These are phyloP conservation scores for Callocephalon fimbriatum DNA, from an alignment of 2,113 vertebrate genomes.

Conservation along the genomic window DNA sequence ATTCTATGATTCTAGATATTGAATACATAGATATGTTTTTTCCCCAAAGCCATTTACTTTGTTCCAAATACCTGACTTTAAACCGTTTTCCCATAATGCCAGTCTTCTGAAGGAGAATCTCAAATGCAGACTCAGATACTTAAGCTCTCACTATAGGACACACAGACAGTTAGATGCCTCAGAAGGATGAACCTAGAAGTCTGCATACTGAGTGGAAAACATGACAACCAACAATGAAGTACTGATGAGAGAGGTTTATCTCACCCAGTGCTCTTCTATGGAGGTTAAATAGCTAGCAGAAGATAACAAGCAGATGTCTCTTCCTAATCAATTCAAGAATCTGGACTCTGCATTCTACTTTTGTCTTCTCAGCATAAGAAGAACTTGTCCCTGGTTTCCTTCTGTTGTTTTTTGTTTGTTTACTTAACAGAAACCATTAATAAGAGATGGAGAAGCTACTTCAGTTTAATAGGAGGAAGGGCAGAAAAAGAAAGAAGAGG, in stretches of 20 bases:
- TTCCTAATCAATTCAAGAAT: neutral
- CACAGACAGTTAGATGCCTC: neutral
- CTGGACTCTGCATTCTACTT: neutral
- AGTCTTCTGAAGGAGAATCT: neutral
- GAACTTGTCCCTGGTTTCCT: neutral
- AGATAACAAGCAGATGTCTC: neutral
- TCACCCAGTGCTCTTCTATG: neutral
- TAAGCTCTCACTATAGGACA: neutral
- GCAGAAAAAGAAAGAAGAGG: neutral
- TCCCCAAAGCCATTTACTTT: neutral
- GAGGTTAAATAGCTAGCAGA: neutral
- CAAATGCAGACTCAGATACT: neutral
- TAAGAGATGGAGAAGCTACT: neutral
- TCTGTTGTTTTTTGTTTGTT: neutral
- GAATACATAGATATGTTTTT: neutral
- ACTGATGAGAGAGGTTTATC: neutral
- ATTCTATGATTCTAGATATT: neutral
- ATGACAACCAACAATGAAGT: neutral
- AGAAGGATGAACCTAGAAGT: neutral
- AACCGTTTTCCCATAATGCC: neutral
- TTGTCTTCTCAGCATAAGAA: neutral
- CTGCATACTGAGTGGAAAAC: neutral
- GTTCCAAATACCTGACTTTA: neutral
- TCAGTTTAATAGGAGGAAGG: neutral
- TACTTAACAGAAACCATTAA: neutral